Base-by-base conservation (phyloP, 2,888 invertebrate genomes). In the Rhogogaster chlorosoma region DNA sequence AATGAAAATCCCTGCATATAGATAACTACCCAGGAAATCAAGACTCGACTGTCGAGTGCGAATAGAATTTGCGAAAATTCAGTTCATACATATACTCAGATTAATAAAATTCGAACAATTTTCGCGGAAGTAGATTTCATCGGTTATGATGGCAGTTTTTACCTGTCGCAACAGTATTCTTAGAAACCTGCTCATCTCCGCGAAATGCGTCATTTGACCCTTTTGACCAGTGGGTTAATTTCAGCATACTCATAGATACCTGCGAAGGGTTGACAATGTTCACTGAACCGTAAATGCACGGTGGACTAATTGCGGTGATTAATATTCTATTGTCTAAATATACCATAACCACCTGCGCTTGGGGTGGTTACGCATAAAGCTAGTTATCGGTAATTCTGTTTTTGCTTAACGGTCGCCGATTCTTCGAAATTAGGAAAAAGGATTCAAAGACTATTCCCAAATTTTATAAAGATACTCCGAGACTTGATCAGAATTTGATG, bases 301-400 rank as follows among this genome's bases (percentile, higher is more conserved):
- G 42, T n/a, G 22, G 1, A 18, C 67, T 82, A 82, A 82, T 82
- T 26, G 42, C 67, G 61, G 36, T 26, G 12, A 36, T 57, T n/a
- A 78, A 36, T 57, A 78, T 78, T 49, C 57, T 36, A n/a, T 78
- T 78, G 38, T 57, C 32, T 36, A 78, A 57, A 36, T 77, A 18
- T 77, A 29, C 32, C 75, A 29, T 49, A 26, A 29, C 75, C 75
- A 77, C 75, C 75, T 77, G 75, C 42, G 18, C 32, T 2, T 15
- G 22, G 73, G 15, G 45, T 73, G 26, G 73, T 73, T 73, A n/a
- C 9, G n/a, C 36, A 29, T 32, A 1, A 32, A 32, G 32, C 70
- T 15, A 36, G 15, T n/a, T 70, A 70, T 70, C 36, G 61, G 61
- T 61, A 61, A 32, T 67, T 32, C 7, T 1, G 18, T 67, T 12